These are phyloP conservation scores for Chaenogobius annularis DNA, from an alignment of 2,113 vertebrate genomes.

Conservation along the genomic window DNA sequence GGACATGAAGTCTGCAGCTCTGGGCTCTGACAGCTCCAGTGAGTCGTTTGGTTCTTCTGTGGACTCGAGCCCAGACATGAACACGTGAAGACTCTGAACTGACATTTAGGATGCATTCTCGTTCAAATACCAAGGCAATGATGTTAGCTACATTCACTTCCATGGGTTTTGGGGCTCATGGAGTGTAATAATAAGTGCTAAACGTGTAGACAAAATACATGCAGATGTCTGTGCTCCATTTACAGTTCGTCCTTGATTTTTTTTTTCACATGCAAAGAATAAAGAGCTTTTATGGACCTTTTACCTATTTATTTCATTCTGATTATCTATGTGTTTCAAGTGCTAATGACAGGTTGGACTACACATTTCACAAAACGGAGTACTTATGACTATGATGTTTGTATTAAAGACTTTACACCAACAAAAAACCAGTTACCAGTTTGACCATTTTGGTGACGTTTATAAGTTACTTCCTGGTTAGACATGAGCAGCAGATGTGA, in stretches of 20 bases:
- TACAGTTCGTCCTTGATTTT: background rate
- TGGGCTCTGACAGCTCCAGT: constrained; percentile 39
- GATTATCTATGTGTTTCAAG: too few relatives aligned
- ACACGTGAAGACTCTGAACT: constrained; percentile 18
- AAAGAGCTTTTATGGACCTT: background rate
- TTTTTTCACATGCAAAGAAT: background rate
- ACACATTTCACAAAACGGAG: too few relatives aligned
- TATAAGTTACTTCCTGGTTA: too few relatives aligned
- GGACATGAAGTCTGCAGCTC: constrained; percentile 10
- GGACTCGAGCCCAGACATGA: constrained; percentile 28
- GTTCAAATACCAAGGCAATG: background rate
- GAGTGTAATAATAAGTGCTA: background rate
- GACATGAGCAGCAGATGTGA: too few relatives aligned
- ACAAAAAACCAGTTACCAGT: too few relatives aligned
- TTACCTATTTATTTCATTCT: background rate
- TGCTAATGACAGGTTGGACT: too few relatives aligned
- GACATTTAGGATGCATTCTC: background rate
- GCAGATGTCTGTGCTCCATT: background rate
- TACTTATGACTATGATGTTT: too few relatives aligned
- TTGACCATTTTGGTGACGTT: too few relatives aligned
- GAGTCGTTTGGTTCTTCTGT: constrained; percentile 37
- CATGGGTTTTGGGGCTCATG: background rate
- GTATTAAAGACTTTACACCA: too few relatives aligned
- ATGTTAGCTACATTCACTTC: background rate
- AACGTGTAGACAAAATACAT: background rate